Evolutionary conservation across 2,888 invertebrate genomes (phyloP).

Genomic region (Oligia fasciuncula): DNA sequence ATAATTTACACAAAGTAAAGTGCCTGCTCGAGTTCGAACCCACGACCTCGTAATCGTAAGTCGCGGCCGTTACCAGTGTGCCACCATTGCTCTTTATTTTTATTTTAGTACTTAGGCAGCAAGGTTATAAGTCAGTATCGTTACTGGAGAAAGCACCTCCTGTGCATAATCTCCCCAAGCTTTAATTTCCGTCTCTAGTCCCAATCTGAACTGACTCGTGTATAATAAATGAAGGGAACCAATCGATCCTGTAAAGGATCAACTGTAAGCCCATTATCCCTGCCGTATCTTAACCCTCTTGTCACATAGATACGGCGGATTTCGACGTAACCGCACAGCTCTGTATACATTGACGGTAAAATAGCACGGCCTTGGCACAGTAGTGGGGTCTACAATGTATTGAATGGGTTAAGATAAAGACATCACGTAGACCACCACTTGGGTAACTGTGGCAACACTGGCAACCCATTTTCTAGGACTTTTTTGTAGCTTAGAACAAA

Average conservation of each 20-base stretch:
- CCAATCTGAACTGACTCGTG: not conserved
- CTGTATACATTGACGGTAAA: conserved; percentile 37
- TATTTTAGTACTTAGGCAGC: too few species aligned
- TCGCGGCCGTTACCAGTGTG: too few species aligned
- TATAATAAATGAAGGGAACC: conserved; percentile 21
- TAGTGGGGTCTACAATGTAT: not conserved
- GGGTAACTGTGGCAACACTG: not conserved
- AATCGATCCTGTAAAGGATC: conserved; percentile 14
- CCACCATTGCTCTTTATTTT: too few species aligned
- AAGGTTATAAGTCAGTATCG: not conserved
- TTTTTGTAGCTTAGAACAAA: not conserved
- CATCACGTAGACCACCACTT: conserved; percentile 20
- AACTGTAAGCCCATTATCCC: conserved; percentile 26
- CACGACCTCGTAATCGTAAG: too few species aligned
- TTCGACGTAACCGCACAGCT: conserved; percentile 14
- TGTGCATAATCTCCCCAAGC: too few species aligned
- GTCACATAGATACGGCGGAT: conserved; percentile 33
- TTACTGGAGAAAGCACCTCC: not conserved
- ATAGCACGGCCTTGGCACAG: conserved; percentile 35
- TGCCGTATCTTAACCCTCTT: conserved; percentile 26
- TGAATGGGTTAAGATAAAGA: conserved; percentile 30
- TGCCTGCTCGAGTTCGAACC: too few species aligned
- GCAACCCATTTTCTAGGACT: not conserved
- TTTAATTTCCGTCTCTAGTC: not conserved
- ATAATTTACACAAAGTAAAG: too few species aligned